Conservation (phyloP, 2,888 invertebrate genomes). For the Seira musarum region DNA sequence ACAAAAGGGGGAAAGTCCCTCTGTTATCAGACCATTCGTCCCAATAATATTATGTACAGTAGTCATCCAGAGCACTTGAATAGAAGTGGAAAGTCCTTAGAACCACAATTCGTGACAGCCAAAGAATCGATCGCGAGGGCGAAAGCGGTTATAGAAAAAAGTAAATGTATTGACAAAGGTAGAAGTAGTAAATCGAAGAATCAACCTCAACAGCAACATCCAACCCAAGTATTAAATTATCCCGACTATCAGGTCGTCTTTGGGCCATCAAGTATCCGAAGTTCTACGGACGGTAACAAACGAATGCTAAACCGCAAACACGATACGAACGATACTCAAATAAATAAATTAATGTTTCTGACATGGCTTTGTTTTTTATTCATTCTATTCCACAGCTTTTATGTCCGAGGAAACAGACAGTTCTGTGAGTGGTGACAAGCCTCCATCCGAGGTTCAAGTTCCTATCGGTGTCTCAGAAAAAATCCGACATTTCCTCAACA, state of each 20-base stretch:
- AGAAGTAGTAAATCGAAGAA: neutral
- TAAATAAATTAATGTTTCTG: neutral
- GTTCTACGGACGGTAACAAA: conserved; percentile 64
- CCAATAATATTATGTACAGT: conserved; percentile 27
- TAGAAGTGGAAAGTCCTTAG: conserved; percentile 15
- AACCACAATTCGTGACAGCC: neutral
- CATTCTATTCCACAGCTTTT: conserved; percentile 32
- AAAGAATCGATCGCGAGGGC: conserved; percentile 14
- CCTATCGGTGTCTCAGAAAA: conserved; percentile 63
- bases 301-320: neutral
- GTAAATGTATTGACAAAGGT: neutral
- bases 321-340: neutral
- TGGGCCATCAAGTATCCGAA: conserved; percentile 64
- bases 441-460: conserved; percentile 43
- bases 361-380: neutral
- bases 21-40: neutral
- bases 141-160: neutral
- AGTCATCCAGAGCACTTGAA: conserved; percentile 47
- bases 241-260: conserved; percentile 64
- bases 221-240: conserved; percentile 12
- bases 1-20: conserved; percentile 25
- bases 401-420: conserved; percentile 57
- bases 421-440: conserved; percentile 55
- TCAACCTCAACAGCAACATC: neutral
- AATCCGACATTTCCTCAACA: conserved; percentile 59